Conservation (phyloP, 2,797 vertebrate species). For the Tolypeutes matacus region DNA sequence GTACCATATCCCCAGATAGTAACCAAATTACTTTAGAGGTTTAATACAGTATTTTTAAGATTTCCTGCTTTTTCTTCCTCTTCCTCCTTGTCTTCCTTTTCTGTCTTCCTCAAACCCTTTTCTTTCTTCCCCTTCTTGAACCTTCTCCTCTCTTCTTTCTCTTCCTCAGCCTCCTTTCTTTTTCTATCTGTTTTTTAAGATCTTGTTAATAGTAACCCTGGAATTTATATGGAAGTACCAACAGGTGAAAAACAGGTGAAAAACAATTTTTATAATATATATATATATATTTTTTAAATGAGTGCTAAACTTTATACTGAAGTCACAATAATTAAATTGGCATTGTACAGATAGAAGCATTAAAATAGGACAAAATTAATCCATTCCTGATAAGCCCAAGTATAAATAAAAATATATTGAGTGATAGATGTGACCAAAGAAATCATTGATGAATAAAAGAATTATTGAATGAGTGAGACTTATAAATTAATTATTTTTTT, state of each 20-base stretch:
- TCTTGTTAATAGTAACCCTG: neutral
- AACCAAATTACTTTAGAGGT: neutral
- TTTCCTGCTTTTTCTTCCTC: neutral
- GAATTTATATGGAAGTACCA: neutral
- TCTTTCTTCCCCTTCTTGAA: neutral
- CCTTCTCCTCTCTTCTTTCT: neutral
- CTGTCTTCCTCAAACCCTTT: neutral
- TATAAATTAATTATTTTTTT: conserved; percentile 29
- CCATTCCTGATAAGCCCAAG: neutral
- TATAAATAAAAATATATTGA: neutral
- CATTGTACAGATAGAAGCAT: neutral
- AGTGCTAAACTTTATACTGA: neutral
- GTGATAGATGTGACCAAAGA: neutral
- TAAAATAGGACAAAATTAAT: neutral
- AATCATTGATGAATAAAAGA: neutral
- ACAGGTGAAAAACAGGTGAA: neutral
- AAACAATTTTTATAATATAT: too few species aligned
- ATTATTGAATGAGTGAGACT: neutral
- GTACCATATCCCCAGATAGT: neutral
- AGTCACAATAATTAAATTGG: neutral
- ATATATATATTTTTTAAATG: neutral
- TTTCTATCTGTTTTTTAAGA: neutral
- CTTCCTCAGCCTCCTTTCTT: neutral
- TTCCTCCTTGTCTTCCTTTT: neutral
- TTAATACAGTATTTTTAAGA: neutral